Evolutionary conservation across 2,888 invertebrate species (phyloP).

Genomic region (Scotopteryx bipunctaria): DNA sequence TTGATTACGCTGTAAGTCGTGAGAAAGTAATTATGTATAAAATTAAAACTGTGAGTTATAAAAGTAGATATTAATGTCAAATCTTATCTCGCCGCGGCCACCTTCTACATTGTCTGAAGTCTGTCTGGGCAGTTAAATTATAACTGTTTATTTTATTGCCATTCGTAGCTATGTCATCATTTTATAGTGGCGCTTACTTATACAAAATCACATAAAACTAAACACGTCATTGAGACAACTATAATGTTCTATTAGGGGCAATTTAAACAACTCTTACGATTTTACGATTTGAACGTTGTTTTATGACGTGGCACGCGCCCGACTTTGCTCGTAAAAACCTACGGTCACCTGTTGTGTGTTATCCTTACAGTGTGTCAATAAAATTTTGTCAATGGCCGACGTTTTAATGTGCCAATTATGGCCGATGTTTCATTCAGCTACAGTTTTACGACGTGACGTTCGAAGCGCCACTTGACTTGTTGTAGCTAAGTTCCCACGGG

Average conservation of each 20-base stretch:
- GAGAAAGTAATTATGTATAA: not conserved
- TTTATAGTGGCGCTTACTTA: slow-evolving; percentile 59
- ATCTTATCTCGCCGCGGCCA: not conserved
- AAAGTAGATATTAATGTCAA: not conserved
- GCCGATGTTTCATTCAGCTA: slow-evolving; percentile 66
- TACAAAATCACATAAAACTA: slow-evolving; percentile 67
- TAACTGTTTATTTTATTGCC: slow-evolving; percentile 47
- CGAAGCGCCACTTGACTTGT: slow-evolving; percentile 44
- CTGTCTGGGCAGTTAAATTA: slow-evolving; percentile 45
- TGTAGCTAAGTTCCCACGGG: slow-evolving; percentile 39
- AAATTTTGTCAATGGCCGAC: slow-evolving; percentile 72
- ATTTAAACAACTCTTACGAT: slow-evolving; percentile 69
- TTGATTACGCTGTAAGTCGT: too few relatives aligned
- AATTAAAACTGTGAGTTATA: not conserved
- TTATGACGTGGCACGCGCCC: slow-evolving; percentile 66
- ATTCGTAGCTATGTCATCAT: slow-evolving; percentile 46
- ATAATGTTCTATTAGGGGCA: slow-evolving; percentile 72
- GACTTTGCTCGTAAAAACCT: slow-evolving; percentile 71
- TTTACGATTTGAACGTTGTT: slow-evolving; percentile 70
- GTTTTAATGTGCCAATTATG: slow-evolving; percentile 74
- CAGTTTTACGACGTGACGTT: slow-evolving; percentile 54
- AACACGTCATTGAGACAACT: slow-evolving; percentile 69
- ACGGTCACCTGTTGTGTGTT: slow-evolving; percentile 78
- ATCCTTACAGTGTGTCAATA: slow-evolving; percentile 68
- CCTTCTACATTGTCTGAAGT: slow-evolving; percentile 8